Conservation (phyloP, 2,113 vertebrate species). For the Herpetotheres cachinnans region DNA sequence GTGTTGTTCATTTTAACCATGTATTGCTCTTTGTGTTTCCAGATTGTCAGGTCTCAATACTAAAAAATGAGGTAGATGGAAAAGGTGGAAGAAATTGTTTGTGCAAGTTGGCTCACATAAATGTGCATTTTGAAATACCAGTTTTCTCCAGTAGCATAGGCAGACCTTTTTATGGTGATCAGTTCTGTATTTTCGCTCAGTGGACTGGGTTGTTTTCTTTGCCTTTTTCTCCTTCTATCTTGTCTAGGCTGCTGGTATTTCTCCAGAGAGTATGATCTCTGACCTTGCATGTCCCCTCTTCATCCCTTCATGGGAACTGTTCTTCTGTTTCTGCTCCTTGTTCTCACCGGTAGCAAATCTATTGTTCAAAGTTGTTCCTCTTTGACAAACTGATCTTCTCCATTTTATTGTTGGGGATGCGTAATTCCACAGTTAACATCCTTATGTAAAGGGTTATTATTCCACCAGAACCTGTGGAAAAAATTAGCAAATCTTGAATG, state of each 20-base stretch:
- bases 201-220: not conserved
- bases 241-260: not conserved
- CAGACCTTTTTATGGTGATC: not conserved
- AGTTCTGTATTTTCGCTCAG: not conserved
- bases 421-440: not conserved
- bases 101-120: not conserved
- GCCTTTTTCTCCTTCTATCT: not conserved
- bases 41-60: not conserved
- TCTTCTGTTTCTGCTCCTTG: not conserved
- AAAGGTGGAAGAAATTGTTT: not conserved
- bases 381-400: not conserved
- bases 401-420: not conserved
- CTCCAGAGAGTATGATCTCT: not conserved
- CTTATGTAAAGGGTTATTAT: not conserved
- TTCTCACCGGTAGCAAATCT: not conserved
- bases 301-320: not conserved
- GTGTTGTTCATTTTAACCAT: not conserved
- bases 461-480: not conserved
- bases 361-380: not conserved
- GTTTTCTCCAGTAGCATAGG: not conserved
- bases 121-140: not conserved
- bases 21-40: not conserved
- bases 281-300: not conserved
- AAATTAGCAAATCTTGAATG: not conserved
- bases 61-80: not conserved